Evolutionary conservation across 2,113 vertebrate species (phyloP), one percentile per base, ranked within the genome.

Genomic region (Phaethornis superciliosus): DNA sequence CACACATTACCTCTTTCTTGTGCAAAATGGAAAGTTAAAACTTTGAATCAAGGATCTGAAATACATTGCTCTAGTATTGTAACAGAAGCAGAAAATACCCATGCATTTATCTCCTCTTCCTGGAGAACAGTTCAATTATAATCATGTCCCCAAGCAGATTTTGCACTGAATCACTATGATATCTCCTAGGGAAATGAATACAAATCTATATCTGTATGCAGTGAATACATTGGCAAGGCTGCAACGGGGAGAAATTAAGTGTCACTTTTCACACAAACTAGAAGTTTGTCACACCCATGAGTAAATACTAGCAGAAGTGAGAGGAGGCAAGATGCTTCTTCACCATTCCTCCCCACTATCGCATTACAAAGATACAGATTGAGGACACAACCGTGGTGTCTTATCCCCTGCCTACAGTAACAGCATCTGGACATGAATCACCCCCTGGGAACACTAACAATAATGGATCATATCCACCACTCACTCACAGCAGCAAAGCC

Each of bases 181-280:
- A 93, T 92, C 90, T 94, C 87, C 89, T 89, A 84, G 86, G 94
- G 89, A 93, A 91, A 85, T 35, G 26, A 96, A 77, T 89, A 87
- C 63, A 85, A 90, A 93, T 80, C 95, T 74, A 5, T 92, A 80
- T 64, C 81, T 89, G 59, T 60, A 68, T 15, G 67, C 69, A 88
- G 93, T 80, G 83, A 78, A 86, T 54, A 92, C 24, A 67, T 19
- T 84, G 90, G 83, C 81, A 77, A 62, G 21, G 55, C 19, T 91
- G 80, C 40, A 87, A 16, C 13, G 28, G 16, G n/a, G 44, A 63
- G 32, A 94, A 83, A 63, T 87, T 77, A 91, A 74, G 65, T 52
- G 70, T 40, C 77, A 44, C 60, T 94, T 88, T 81, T 86, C 86
- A 86, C 77, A 84, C 81, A 80, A 92, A 96, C 55, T 63, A 76